Percentiles rank a stretch among this genome's conserved stretches.
phyloP scores from a whole-genome alignment of 2,113 vertebrate species.

The Casuarius casuarius region DNA sequence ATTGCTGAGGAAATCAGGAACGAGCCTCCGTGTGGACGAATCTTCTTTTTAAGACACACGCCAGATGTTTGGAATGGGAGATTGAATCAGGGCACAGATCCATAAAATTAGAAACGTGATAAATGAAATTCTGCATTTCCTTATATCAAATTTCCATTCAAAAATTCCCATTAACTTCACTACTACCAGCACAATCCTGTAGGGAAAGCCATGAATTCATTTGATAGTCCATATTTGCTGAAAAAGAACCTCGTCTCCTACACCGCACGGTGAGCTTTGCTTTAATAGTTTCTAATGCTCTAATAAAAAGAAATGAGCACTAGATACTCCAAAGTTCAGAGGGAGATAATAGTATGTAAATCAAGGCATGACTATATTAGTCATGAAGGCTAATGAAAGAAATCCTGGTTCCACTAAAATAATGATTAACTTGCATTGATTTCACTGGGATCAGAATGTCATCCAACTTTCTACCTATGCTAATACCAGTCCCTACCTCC shows the following conservation, averaged over 20 bases:
- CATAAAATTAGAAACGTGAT: slow-evolving; percentile 15
- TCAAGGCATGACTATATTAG: slow-evolving; percentile 39
- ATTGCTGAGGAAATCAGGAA: slow-evolving; percentile 12
- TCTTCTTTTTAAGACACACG: slow-evolving; percentile 37
- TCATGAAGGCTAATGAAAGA: slow-evolving; percentile 4
- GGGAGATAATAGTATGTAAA: slow-evolving; percentile 56
- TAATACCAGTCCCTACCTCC: not conserved
- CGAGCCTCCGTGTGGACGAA: slow-evolving; percentile 1
- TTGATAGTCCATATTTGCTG: slow-evolving; percentile 19
- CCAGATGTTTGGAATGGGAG: slow-evolving; percentile 48
- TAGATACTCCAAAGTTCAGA: slow-evolving; percentile 45
- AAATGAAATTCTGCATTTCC: not conserved
- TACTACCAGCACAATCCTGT: not conserved
- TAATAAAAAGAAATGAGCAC: slow-evolving; percentile 57
- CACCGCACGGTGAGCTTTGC: slow-evolving; percentile 58
- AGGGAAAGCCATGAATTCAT: slow-evolving; percentile 23
- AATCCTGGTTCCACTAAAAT: not conserved
- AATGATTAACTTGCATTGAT: not conserved
- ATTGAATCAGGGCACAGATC: not conserved
- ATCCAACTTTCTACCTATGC: not conserved
- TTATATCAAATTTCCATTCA: slow-evolving; percentile 1
- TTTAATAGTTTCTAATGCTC: slow-evolving; percentile 48
- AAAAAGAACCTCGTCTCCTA: slow-evolving; percentile 29
- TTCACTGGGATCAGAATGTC: slow-evolving; percentile 16
- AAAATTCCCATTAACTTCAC: not conserved